Evolutionary conservation across 2,113 vertebrate species (phyloP).

Genomic region (Sorex fumeus): DNA sequence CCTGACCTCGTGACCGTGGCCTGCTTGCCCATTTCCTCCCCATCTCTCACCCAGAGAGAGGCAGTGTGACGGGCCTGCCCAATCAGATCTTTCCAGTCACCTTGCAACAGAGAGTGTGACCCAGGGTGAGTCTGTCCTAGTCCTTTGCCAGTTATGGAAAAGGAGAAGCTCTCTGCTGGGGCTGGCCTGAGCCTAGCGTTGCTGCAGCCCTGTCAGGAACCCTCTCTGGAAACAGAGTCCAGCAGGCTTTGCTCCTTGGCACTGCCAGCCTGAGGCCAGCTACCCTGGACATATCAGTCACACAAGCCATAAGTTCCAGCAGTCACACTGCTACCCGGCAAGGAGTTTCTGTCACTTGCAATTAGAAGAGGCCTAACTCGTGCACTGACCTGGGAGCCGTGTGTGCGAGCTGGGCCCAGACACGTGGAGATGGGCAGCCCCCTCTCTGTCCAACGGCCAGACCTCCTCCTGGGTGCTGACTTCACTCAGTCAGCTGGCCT

Average conservation of each 20-base stretch:
- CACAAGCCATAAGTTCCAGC: background rate
- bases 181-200: background rate
- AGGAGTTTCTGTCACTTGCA: slow-evolving; percentile 12
- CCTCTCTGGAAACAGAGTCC: too few relatives aligned
- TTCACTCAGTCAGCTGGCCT: too few relatives aligned
- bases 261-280: background rate
- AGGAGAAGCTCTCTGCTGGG: background rate
- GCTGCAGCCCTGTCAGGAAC: background rate
- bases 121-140: background rate
- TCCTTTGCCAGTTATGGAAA: background rate
- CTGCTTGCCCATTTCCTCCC: too few relatives aligned
- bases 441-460: too few relatives aligned
- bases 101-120: background rate
- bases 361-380: background rate
- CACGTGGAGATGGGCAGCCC: background rate
- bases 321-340: background rate
- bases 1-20: too few relatives aligned
- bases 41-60: background rate
- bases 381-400: background rate
- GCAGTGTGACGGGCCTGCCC: background rate
- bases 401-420: too few relatives aligned
- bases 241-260: background rate
- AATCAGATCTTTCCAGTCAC: background rate
- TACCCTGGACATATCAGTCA: too few relatives aligned
- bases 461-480: too few relatives aligned